Conservation (phyloP, 2,797 vertebrate species). For the Alauda arvensis region DNA sequence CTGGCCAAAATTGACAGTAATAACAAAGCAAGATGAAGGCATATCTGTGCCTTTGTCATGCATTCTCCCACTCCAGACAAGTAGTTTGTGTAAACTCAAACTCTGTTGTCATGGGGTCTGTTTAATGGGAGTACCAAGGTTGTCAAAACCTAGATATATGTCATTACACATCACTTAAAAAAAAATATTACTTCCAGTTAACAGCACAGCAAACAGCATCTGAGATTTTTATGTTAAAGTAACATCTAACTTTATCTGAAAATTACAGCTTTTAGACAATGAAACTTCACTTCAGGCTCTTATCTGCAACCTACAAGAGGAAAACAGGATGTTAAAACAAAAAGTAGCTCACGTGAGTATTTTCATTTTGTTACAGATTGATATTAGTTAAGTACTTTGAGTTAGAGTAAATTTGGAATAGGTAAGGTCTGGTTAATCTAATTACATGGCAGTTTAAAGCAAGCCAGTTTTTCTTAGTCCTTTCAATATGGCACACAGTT, state of each 20-base stretch:
- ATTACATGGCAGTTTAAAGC: background rate
- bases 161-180: background rate
- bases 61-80: background rate
- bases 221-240: constrained; percentile 7
- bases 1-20: constrained; percentile 27
- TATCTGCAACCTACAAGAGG: constrained; percentile 78
- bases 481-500: background rate
- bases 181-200: background rate
- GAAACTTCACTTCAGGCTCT: constrained; percentile 56
- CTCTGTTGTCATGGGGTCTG: background rate
- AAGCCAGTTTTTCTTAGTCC: background rate
- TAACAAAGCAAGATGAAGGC: constrained; percentile 13
- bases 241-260: constrained; percentile 20
- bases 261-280: constrained; percentile 59
- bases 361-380: background rate
- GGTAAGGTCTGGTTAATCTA: background rate
- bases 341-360: constrained; percentile 86
- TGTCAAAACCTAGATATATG: background rate
- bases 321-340: constrained; percentile 85
- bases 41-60: background rate
- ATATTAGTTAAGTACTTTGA: background rate
- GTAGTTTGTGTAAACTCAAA: background rate
- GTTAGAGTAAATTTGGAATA: background rate
- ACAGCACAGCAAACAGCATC: background rate
- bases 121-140: background rate